Evolutionary conservation across 2,797 vertebrate genomes (phyloP).

Genomic region (Agapornis canus): DNA sequence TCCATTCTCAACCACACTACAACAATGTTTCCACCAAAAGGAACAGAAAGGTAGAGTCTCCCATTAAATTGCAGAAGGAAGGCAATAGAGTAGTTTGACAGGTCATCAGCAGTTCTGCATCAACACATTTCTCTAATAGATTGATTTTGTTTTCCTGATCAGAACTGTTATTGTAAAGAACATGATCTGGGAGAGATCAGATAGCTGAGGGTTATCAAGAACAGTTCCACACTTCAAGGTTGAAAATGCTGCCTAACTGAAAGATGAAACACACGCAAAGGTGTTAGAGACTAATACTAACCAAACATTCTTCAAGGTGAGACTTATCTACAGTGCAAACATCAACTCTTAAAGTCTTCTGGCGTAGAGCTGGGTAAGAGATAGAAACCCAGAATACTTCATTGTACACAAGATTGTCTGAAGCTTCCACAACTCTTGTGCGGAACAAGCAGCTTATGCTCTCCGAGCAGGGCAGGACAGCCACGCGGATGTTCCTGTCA

Average conservation of each 20-base stretch:
- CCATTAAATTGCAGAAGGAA: neutral
- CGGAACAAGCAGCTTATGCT: slow-evolving; percentile 90
- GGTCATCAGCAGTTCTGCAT: neutral
- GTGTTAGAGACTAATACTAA: slow-evolving; percentile 66
- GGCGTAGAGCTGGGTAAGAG: slow-evolving; percentile 85
- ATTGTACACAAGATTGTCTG: slow-evolving; percentile 82
- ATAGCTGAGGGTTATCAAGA: neutral
- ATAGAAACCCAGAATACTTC: slow-evolving; percentile 90
- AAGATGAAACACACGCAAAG: neutral
- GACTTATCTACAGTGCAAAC: slow-evolving; percentile 84
- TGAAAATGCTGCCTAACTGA: neutral
- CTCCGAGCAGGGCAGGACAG: slow-evolving; percentile 89
- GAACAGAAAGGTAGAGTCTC: neutral
- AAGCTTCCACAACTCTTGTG: slow-evolving; percentile 77
- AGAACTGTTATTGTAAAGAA: neutral
- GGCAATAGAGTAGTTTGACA: neutral
- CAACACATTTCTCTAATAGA: neutral
- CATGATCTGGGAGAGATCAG: neutral
- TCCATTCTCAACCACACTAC: neutral
- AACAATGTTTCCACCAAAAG: neutral
- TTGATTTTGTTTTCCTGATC: neutral
- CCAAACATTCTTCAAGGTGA: slow-evolving; percentile 89
- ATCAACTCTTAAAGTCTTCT: slow-evolving; percentile 93
- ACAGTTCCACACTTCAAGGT: neutral
- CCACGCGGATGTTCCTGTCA: slow-evolving; percentile 87